Base-by-base conservation (phyloP, 2,113 vertebrate species). In the Mixornis gularis region DNA sequence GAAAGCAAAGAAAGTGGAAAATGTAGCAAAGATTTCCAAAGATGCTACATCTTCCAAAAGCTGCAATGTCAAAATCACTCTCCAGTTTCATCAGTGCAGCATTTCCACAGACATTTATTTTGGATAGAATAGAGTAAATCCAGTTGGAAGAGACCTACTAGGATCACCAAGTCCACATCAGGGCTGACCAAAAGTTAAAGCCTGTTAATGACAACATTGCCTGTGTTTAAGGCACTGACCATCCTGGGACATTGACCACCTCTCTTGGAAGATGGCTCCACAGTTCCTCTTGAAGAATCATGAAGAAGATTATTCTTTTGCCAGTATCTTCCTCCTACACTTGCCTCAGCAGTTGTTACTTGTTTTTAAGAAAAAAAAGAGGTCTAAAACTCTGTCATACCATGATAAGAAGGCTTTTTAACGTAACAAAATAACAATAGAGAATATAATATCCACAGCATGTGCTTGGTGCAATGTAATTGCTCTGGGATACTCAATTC, bases 401-500 rank as follows among this genome's bases (percentile, higher is more conserved):
- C 63, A 46, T 48, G 78, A 63, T 77, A 91, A 83, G 80, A 79
- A 87, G 21, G 38, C 34, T 66, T 89, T 95, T 85, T 73, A 91
- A 65, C 13, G 17, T 73, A 79, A 85, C 43, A 79, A 90, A 95
- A 91, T 79, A 91, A 63, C 87, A 92, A 85, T 85, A 66, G 40
- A 60, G 82, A 59, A 38, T 89, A 78, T 87, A 91, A 94, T 87
- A 91, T 73, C 84, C 79, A 32, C 68, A 85, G 78, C 68, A 85
- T 65, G 49, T 80, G 92, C 79, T 89, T 83, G 85, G 79, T 87
- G 85, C 89, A 59, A 43, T 66, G 29, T 89, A 89, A 96, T 94
- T 95, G 92, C 92, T 93, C 79, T 92, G 94, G 95, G 94, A 91
- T 85, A 91, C 59, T 87, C 89, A 93, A 46, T 63, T 48, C 66